Base-by-base conservation (phyloP, 2,888 invertebrate species). In the Psococerastis gibbosa region DNA sequence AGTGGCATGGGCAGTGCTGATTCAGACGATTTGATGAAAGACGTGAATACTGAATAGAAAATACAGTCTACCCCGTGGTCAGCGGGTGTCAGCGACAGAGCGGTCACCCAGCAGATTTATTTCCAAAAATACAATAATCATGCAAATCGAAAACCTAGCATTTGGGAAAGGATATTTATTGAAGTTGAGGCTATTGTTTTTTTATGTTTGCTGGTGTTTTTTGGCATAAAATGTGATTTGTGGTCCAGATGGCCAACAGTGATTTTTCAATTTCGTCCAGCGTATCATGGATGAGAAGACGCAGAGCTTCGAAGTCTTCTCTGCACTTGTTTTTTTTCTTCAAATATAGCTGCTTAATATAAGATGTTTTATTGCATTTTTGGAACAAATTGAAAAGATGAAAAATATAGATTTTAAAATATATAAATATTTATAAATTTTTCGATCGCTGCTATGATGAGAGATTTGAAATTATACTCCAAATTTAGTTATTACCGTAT, bases 81-180 rank as follows among this genome's bases (percentile, higher is more conserved):
- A 38, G 20, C 17, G 20, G 38, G 17, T 38, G 38, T 38, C 38
- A 38, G 20, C 22, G 3, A 17, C 38, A 38, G 38, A 15, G 20
- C 6, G 17, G 17, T 20, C 13, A 13, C 20, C 20, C 17, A 16
- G 33, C 33, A 33, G 18, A 38, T 38, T 38, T 38, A 38, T 38
- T 18, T 18, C 22, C 20, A 20, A 38, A 16, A 38, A 20, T 38
- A 38, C 38, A 38, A 38, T 38, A 38, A 38, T 38, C 38, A 38
- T 38, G 38, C 38, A 38, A 38, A 38, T 38, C 22, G 17, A 13
- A 15, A n/a, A 38, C 20, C 17, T 13, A 38, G 20, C 38, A n/a
- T 27, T 27, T 27, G 38, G 20, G 38, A 38, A 38, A 38, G n/a
- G 38, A 27, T 27, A 27, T 27, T 27, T 27, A 27, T 27, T 6